These are phyloP conservation scores for Amphipyra tragopoginis DNA, from an alignment of 2,888 invertebrate species.

Conservation along the genomic window DNA sequence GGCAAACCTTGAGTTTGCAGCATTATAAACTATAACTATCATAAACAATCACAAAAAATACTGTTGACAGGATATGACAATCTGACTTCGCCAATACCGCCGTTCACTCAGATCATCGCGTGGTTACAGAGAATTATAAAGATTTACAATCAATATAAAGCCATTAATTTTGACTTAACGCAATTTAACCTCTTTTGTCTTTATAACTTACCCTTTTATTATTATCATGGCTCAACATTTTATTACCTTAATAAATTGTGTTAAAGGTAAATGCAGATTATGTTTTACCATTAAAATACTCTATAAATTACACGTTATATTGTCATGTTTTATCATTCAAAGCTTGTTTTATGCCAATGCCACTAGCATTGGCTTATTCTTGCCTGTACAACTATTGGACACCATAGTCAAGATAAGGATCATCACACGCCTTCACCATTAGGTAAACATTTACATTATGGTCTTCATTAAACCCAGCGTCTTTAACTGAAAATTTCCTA, in stretches of 20 bases:
- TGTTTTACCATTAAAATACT: slow-evolving; percentile 47
- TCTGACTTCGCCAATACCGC: not conserved
- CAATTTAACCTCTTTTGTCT: slow-evolving; percentile 39
- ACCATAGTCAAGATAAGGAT: not conserved
- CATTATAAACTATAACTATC: too few species aligned
- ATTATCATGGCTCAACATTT: slow-evolving; percentile 36
- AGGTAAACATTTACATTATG: too few species aligned
- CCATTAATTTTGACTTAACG: slow-evolving; percentile 17
- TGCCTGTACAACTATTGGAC: not conserved
- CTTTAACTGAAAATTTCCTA: too few species aligned
- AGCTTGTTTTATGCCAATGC: slow-evolving; percentile 26
- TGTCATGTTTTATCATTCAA: slow-evolving; percentile 33
- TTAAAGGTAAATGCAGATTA: slow-evolving; percentile 48
- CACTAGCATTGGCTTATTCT: slow-evolving; percentile 12
- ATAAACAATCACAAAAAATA: too few species aligned
- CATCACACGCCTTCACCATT: too few species aligned
- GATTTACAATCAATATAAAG: slow-evolving; percentile 37
- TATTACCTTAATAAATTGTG: slow-evolving; percentile 50
- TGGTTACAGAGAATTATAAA: slow-evolving; percentile 13
- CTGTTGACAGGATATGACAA: too few species aligned
- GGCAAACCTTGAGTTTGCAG: too few species aligned
- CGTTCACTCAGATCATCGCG: not conserved
- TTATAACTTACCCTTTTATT: slow-evolving; percentile 48
- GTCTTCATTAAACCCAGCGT: too few species aligned
- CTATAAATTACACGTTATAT: slow-evolving; percentile 35